Percentiles rank a stretch among this genome's conserved stretches.
Conservation (phyloP, 2,113 vertebrate species). For the Gasterosteus nipponicus region DNA sequence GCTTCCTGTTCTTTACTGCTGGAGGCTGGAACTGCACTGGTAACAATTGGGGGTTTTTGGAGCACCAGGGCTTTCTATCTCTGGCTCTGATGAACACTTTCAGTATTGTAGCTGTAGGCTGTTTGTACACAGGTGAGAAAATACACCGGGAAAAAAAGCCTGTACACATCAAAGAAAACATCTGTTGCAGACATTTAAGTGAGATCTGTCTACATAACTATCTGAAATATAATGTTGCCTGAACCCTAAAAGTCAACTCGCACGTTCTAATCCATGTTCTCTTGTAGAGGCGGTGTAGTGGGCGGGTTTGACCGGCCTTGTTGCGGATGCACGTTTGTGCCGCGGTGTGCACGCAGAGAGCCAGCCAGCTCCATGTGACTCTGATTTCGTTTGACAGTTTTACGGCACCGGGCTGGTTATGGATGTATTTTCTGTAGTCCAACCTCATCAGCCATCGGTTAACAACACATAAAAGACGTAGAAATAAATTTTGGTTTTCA, state of each 20-base stretch:
- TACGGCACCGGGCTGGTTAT: slow-evolving; percentile 77
- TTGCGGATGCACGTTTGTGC: slow-evolving; percentile 53
- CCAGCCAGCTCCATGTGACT: slow-evolving; percentile 75
- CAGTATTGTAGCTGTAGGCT: slow-evolving; percentile 57
- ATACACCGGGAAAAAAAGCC: slow-evolving; percentile 10
- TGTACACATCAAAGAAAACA: slow-evolving; percentile 13
- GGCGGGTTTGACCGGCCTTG: slow-evolving; percentile 42
- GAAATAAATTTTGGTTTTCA: slow-evolving; percentile 83
- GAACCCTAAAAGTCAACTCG: slow-evolving; percentile 15
- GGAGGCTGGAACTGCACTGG: slow-evolving; percentile 68
- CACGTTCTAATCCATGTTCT: background rate
- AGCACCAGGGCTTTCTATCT: slow-evolving; percentile 67
- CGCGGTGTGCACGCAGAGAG: slow-evolving; percentile 41
- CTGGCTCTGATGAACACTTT: slow-evolving; percentile 70
- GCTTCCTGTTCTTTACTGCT: slow-evolving; percentile 84
- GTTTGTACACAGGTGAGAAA: slow-evolving; percentile 56
- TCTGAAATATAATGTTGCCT: background rate
- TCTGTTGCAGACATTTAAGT: slow-evolving; percentile 1
- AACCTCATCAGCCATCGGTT: slow-evolving; percentile 81
- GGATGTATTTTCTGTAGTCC: slow-evolving; percentile 81
- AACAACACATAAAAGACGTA: slow-evolving; percentile 84
- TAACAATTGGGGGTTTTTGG: slow-evolving; percentile 70
- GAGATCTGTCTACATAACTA: background rate
- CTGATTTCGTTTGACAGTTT: slow-evolving; percentile 84
- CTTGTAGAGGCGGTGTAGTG: slow-evolving; percentile 19